phyloP scores from a whole-genome alignment of 37 sponge, comb jelly and placozoan genomes.

The Beroe forskalii region DNA sequence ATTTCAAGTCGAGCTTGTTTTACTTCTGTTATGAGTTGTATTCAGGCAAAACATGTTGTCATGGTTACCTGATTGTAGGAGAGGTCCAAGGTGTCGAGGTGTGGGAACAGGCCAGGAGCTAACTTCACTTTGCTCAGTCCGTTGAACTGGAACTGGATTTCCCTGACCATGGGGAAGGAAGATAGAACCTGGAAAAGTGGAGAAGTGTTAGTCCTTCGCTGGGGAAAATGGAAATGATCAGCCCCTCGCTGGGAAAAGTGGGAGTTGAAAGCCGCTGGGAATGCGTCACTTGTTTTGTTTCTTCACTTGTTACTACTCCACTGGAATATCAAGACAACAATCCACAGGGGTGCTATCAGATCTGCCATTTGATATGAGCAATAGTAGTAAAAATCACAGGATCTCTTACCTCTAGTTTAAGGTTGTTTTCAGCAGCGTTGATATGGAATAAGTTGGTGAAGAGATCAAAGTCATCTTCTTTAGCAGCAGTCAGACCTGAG shows the following conservation, averaged over 20 bases:
- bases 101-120: constrained; percentile 19
- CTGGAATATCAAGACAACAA: too few species aligned
- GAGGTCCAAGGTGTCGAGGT: constrained; percentile 35
- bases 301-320: too few species aligned
- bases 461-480: constrained; percentile 58
- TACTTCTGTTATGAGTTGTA: too few species aligned
- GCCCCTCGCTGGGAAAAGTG: neutral
- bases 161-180: constrained; percentile 39
- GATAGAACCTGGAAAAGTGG: constrained; percentile 50
- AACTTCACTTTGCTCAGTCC: constrained; percentile 60
- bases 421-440: constrained; percentile 61
- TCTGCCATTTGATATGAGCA: too few species aligned
- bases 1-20: too few species aligned
- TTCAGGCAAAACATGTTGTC: too few species aligned
- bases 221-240: neutral
- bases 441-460: constrained; percentile 59
- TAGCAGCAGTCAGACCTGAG: constrained; percentile 49
- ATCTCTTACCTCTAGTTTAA: constrained; percentile 49
- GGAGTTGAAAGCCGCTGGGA: neutral
- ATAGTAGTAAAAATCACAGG: too few species aligned
- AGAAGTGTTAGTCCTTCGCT: too few species aligned
- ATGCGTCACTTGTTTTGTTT: neutral
- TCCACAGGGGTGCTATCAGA: too few species aligned
- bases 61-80: constrained; percentile 62
- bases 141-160: constrained; percentile 64